Conservation (phyloP, 2,113 vertebrate genomes). For the Cairina moschata region DNA sequence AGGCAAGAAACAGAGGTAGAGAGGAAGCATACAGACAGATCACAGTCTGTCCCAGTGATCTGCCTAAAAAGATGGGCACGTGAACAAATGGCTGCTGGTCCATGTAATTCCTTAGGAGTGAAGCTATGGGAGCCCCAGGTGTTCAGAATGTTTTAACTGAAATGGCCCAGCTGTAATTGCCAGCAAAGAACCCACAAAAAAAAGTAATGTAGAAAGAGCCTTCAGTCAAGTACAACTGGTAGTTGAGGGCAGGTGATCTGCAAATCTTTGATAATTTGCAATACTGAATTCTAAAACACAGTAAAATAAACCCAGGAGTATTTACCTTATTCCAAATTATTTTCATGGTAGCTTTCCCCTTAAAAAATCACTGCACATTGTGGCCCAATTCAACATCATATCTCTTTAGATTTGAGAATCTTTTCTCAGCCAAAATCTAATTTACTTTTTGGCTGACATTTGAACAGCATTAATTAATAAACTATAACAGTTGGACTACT, state of each 20-base stretch:
- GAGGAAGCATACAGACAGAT: background rate
- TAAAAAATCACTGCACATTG: background rate
- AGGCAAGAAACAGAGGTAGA: background rate
- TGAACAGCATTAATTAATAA: slow-evolving; percentile 8
- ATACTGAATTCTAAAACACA: background rate
- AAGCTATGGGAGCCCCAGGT: background rate
- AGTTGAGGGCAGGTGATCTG: background rate
- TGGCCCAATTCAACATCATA: background rate
- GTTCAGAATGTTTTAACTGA: background rate
- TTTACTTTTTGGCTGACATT: slow-evolving; percentile 2
- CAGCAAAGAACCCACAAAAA: background rate
- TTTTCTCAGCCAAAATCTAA: background rate
- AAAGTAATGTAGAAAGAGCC: background rate
- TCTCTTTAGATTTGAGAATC: background rate
- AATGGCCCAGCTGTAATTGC: background rate
- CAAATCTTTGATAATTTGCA: background rate
- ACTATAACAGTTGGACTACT: background rate
- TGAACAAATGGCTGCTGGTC: background rate
- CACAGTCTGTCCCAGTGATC: background rate
- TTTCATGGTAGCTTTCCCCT: background rate
- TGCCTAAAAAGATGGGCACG: background rate
- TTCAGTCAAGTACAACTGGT: background rate
- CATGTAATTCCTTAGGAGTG: background rate
- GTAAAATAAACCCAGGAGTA: background rate
- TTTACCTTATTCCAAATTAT: background rate